Evolutionary conservation across 2,888 invertebrate species (phyloP), one percentile per base, ranked within the genome.

Genomic region (Zhuqinia jingwanae): DNA sequence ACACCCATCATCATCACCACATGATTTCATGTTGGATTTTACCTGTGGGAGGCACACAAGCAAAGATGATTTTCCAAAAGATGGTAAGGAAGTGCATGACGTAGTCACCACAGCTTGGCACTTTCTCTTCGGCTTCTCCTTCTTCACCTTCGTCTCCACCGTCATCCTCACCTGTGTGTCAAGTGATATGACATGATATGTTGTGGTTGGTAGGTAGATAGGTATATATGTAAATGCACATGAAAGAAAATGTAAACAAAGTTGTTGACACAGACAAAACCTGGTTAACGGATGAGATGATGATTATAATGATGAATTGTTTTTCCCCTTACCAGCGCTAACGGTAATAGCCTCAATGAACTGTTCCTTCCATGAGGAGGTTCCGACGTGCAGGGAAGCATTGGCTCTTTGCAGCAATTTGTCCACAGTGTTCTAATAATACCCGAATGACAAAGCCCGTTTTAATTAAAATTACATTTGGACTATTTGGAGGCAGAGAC

Each of bases 311-410:
- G n/a, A n/a, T n/a, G n/a, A n/a, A n/a, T n/a, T n/a, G 8, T 36
- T 36, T 36, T 3, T 8, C 6, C 25, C 84, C 92, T 92, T 93
- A 95, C 98, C 98, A 92, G 97, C 95, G 92, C 95, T 97, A 77
- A 99, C 98, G 60, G 98, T 98, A 89, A 99, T 93, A 53, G 99
- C 99, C 93, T 99, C 99, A 91, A 96, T 94, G 92, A 99, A 99
- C 93, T 99, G 99, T 92, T 99, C 99, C 92, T 96, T 97, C 99
- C 99, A 99, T 0, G 98, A 98, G n/a, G 98, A 98, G 20, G 99
- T 98, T 87, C 99, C 94, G 50, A 95, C 93, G 80, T 99, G 95
- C 89, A 99, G 94, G 20, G 99, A 98, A 63, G 98, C 96, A 93
- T 99, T 99, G 88, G 99, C 98, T 92, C 98, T 95, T 94, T 99